A percentile compares a stretch with the other conserved stretches of the same genome.
Evolutionary conservation across 1,140 invertebrate genomes (phyloP).

Genomic region (Brachionus manjavacas): DNA sequence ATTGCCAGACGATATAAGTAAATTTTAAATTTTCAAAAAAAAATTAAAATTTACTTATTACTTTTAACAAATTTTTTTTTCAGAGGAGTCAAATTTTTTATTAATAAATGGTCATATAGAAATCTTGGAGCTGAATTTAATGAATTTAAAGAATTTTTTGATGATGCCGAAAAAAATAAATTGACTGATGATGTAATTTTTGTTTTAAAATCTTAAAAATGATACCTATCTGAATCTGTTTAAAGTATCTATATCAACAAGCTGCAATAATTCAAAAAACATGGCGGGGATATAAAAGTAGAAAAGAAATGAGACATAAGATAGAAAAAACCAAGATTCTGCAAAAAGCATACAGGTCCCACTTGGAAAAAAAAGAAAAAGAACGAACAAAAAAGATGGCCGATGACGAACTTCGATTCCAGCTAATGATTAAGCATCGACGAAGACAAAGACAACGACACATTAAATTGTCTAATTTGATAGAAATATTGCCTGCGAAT

Average conservation of each 20-base stretch:
- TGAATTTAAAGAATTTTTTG: background rate
- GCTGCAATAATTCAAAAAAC: background rate
- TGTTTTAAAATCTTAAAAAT: background rate
- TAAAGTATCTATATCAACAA: background rate
- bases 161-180: constrained; percentile 19
- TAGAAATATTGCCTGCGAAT: constrained; percentile 27
- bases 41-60: background rate
- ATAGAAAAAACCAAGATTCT: background rate
- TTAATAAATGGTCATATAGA: background rate
- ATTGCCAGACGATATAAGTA: constrained; percentile 27
- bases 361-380: background rate
- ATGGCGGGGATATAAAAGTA: background rate
- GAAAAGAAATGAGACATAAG: background rate
- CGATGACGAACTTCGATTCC: background rate
- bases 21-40: background rate
- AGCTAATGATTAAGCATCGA: background rate
- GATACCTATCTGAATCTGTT: background rate
- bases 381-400: background rate
- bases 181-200: constrained; percentile 5
- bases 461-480: background rate
- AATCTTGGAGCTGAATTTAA: background rate
- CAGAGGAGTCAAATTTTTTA: background rate
- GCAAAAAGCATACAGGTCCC: background rate
- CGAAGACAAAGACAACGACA: constrained; percentile 21
- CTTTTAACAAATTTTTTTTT: background rate